These are phyloP conservation scores for Thereuonema tuberculata DNA, from an alignment of 1,140 invertebrate genomes.

Conservation along the genomic window DNA sequence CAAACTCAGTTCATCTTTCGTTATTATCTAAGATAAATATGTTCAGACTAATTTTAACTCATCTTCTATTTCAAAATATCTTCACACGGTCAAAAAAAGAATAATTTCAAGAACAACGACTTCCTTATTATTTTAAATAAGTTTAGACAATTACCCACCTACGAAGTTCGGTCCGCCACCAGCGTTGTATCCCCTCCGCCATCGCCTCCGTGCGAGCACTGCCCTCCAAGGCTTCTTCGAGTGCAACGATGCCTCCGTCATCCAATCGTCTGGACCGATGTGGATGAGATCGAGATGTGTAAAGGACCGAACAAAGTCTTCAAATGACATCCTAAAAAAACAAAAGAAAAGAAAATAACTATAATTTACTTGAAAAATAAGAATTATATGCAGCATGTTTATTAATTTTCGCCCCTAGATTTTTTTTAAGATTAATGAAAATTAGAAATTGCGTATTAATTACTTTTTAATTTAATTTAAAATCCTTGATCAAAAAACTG, in stretches of 20 bases:
- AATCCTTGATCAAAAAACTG: too few species aligned
- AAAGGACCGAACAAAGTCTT: conserved; percentile 53
- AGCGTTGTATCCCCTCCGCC: conserved; percentile 52
- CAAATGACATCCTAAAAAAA: conserved; percentile 52
- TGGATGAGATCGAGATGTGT: conserved; percentile 59
- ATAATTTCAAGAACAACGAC: too few species aligned
- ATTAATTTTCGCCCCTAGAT: neutral
- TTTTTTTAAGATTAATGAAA: neutral
- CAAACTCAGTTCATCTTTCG: too few species aligned
- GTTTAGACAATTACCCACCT: too few species aligned
- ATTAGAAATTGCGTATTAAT: conserved; percentile 15
- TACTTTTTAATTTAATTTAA: too few species aligned
- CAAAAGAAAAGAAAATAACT: conserved; percentile 1
- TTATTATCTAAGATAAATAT: too few species aligned
- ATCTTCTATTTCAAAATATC: too few species aligned
- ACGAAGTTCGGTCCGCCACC: conserved; percentile 46
- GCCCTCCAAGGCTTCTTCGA: conserved; percentile 53
- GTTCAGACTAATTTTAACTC: too few species aligned
- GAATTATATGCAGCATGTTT: neutral
- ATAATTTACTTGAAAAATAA: too few species aligned
- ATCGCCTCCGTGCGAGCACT: conserved; percentile 48
- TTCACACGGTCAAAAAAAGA: too few species aligned
- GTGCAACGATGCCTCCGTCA: conserved; percentile 48
- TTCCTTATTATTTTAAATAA: too few species aligned
- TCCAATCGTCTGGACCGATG: conserved; percentile 59